These are phyloP conservation scores for Diaperis boleti DNA, from an alignment of 2,888 invertebrate genomes.

Conservation along the genomic window DNA sequence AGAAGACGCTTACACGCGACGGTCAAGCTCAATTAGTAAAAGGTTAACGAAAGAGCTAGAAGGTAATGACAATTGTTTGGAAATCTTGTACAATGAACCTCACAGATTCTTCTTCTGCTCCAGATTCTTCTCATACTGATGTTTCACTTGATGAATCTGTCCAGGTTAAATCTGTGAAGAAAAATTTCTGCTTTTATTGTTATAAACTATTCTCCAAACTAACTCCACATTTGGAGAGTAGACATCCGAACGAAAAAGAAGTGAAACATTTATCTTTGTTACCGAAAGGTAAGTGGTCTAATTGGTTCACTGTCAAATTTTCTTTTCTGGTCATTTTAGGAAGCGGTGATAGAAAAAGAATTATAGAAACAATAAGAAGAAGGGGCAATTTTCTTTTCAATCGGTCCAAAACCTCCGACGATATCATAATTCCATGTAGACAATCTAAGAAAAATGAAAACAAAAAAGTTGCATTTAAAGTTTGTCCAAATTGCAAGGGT, in stretches of 20 bases:
- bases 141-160: too few relatives aligned
- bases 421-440: neutral
- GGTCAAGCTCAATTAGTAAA: too few relatives aligned
- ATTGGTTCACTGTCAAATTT: neutral
- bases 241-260: neutral
- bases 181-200: neutral
- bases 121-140: too few relatives aligned
- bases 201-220: neutral
- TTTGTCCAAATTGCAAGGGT: neutral
- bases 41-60: too few relatives aligned
- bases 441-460: neutral
- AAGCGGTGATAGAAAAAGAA: neutral
- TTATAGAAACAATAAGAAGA: conserved; percentile 2
- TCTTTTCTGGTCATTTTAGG: neutral
- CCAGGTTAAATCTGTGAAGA: too few relatives aligned
- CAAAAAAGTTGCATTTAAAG: neutral
- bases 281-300: conserved; percentile 1
- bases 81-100: too few relatives aligned
- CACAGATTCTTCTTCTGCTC: too few relatives aligned
- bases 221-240: neutral
- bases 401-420: neutral
- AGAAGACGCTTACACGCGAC: too few relatives aligned
- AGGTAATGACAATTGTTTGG: too few relatives aligned
- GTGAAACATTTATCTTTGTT: neutral
- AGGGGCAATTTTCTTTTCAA: neutral